Conservation (phyloP, 2,888 invertebrate genomes). For the Leptopterna dolabrata region DNA sequence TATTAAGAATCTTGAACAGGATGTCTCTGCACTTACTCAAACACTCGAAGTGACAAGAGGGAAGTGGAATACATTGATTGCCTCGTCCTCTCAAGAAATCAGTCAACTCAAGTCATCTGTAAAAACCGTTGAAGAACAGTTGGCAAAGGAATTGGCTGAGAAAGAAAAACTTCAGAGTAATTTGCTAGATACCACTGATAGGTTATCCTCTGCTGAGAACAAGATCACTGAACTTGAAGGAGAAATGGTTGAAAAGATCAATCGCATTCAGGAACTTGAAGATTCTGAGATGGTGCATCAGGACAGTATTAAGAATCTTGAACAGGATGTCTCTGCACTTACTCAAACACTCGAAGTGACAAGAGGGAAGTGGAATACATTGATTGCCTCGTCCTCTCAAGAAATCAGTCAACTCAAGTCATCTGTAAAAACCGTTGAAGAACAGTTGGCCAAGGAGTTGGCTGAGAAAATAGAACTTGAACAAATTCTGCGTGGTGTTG, state of each 20-base stretch:
- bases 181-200: background rate
- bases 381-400: background rate
- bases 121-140: background rate
- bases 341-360: background rate
- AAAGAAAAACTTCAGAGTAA: background rate
- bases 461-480: background rate
- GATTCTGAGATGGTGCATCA: background rate
- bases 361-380: background rate
- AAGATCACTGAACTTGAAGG: background rate
- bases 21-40: background rate
- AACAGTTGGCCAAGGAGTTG: background rate
- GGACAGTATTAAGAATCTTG: background rate
- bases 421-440: background rate
- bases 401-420: background rate
- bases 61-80: background rate
- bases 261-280: background rate
- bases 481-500: background rate
- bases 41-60: background rate
- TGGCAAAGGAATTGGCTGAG: background rate
- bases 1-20: background rate
- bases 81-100: background rate
- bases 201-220: background rate
- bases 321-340: background rate
- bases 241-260: background rate
- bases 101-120: background rate